phyloP scores from a whole-genome alignment of 2,113 vertebrate genomes.

The Hylia prasina region DNA sequence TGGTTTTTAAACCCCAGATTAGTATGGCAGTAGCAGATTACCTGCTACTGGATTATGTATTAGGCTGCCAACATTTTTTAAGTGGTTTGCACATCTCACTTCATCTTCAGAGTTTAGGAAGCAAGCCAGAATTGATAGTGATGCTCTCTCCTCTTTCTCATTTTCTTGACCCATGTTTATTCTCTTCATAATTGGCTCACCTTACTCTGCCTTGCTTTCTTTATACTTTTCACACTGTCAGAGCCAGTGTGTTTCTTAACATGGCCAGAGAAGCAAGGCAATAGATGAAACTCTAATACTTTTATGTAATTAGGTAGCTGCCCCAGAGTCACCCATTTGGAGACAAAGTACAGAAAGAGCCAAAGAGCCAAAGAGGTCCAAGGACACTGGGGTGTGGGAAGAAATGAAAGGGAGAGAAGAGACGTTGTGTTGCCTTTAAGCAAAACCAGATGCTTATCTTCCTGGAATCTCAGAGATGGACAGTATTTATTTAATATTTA shows the following conservation, averaged over 20 bases:
- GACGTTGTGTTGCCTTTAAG: not conserved
- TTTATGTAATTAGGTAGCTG: not conserved
- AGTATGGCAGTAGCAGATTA: not conserved
- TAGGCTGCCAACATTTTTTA: not conserved
- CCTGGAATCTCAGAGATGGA: not conserved
- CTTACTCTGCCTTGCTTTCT: not conserved
- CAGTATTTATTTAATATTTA: not conserved
- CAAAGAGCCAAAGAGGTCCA: not conserved
- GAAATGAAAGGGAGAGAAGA: not conserved
- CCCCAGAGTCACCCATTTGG: not conserved
- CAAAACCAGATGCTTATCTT: not conserved
- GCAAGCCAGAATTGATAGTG: not conserved
- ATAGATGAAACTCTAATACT: not conserved
- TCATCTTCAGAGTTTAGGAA: not conserved
- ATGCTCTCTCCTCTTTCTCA: not conserved
- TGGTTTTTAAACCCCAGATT: not conserved
- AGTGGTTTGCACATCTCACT: not conserved
- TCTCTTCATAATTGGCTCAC: not conserved
- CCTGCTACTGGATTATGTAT: not conserved
- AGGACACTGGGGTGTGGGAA: not conserved
- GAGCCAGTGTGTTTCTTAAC: not conserved
- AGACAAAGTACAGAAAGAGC: not conserved
- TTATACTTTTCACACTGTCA: not conserved
- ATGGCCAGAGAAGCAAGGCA: not conserved
- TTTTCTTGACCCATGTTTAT: not conserved